Conservation (phyloP, 2,113 vertebrate species). For the Polypterus bichir region DNA sequence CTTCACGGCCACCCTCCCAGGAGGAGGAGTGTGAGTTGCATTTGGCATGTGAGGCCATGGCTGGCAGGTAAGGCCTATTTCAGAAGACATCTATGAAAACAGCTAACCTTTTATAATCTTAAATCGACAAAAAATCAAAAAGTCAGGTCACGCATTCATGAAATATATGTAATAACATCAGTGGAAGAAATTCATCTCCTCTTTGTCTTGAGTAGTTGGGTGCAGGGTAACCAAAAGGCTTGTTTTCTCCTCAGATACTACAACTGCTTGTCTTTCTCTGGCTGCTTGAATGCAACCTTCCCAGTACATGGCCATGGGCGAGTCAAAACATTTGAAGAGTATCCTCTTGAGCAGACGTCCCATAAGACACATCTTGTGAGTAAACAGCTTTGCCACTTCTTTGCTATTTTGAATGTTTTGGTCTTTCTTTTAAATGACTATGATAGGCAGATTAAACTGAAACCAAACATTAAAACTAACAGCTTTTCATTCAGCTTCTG, state of each 20-base stretch:
- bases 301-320: constrained; percentile 62
- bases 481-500: too few species aligned
- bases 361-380: constrained; percentile 72
- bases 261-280: constrained; percentile 83
- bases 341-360: constrained; percentile 67
- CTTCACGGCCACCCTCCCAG: constrained; percentile 66
- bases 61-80: constrained; percentile 59
- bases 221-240: neutral
- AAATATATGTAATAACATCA: too few species aligned
- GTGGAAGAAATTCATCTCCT: neutral
- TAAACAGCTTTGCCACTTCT: neutral
- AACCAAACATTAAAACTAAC: too few species aligned
- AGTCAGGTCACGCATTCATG: too few species aligned
- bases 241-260: constrained; percentile 64
- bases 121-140: too few species aligned
- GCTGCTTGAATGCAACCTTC: constrained; percentile 63
- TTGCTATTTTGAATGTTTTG: too few species aligned
- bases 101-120: too few species aligned
- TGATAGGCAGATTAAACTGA: too few species aligned
- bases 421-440: too few species aligned
- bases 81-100: too few species aligned
- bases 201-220: neutral
- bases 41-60: constrained; percentile 61
- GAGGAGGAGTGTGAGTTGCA: constrained; percentile 57
- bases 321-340: constrained; percentile 89